Evolutionary conservation across 1,140 invertebrate species (phyloP).

Genomic region (Tetranychus urticae): DNA sequence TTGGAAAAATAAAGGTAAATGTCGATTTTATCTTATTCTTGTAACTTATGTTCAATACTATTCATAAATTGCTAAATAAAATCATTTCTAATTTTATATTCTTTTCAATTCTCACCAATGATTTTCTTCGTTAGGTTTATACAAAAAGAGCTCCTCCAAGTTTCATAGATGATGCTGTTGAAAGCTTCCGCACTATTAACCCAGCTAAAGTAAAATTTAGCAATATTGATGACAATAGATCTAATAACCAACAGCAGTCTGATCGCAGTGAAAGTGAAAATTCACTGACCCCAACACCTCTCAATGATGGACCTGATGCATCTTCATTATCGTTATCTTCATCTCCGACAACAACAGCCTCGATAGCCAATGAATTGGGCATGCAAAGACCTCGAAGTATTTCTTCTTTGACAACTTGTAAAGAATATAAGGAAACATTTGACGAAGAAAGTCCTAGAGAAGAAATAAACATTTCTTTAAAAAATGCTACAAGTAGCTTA

Average conservation of each 20-base stretch:
- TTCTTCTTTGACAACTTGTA: not conserved
- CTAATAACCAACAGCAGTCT: not conserved
- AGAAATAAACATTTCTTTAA: not conserved
- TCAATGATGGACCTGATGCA: not conserved
- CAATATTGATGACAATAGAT: not conserved
- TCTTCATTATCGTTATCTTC: not conserved
- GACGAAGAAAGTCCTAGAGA: not conserved
- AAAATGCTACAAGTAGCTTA: not conserved
- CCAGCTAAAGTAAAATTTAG: not conserved
- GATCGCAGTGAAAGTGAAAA: not conserved
- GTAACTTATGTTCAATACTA: not conserved
- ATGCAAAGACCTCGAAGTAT: not conserved
- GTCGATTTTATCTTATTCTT: not conserved
- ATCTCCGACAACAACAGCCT: not conserved
- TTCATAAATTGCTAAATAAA: not conserved
- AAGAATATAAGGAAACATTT: not conserved
- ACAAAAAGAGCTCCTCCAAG: slow-evolving; percentile 58
- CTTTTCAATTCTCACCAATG: not conserved
- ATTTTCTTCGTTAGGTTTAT: slow-evolving; percentile 25
- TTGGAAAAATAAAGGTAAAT: slow-evolving; percentile 49
- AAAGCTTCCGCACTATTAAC: slow-evolving; percentile 36
- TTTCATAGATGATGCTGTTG: slow-evolving; percentile 67
- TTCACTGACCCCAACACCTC: not conserved
- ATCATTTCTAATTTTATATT: not conserved
- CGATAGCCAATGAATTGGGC: not conserved